These are phyloP conservation scores for Agrotis clavis DNA, from an alignment of 2,888 invertebrate species.

Conservation along the genomic window DNA sequence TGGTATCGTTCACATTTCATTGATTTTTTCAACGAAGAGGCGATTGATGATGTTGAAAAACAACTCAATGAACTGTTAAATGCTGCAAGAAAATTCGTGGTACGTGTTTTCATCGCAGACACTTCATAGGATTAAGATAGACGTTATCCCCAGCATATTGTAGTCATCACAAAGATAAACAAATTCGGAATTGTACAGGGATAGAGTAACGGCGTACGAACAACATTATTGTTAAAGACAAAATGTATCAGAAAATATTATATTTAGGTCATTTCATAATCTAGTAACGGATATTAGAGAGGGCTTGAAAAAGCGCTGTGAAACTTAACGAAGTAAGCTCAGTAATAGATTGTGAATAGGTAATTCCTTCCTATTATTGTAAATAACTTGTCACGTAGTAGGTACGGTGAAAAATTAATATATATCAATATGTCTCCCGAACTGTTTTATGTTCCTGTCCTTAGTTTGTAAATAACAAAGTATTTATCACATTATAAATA, in stretches of 20 bases:
- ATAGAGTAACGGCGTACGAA: constrained; percentile 81
- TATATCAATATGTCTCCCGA: constrained; percentile 87
- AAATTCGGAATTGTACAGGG: constrained; percentile 91
- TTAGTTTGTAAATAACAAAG: constrained; percentile 89
- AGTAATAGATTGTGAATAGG: constrained; percentile 86
- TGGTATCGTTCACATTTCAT: constrained; percentile 43
- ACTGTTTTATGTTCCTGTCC: constrained; percentile 90
- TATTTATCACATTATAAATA: constrained; percentile 80
- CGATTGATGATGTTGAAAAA: constrained; percentile 27
- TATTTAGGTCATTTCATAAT: constrained; percentile 73
- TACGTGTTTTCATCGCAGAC: constrained; percentile 33
- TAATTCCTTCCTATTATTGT: constrained; percentile 84
- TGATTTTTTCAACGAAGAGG: constrained; percentile 39
- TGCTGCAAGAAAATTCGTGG: constrained; percentile 22
- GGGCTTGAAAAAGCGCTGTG: constrained; percentile 86
- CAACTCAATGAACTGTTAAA: constrained; percentile 41
- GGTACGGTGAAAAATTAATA: constrained; percentile 87
- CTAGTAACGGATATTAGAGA: constrained; percentile 73
- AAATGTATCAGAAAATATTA: constrained; percentile 74
- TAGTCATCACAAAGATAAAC: constrained; percentile 75
- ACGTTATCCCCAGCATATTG: constrained; percentile 61
- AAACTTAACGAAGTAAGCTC: constrained; percentile 85
- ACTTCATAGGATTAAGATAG: constrained; percentile 60
- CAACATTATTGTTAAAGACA: constrained; percentile 70
- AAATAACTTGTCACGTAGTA: constrained; percentile 84